Percentiles rank a stretch among this genome's conserved stretches.
These are phyloP conservation scores for Acleris sparsana DNA, from an alignment of 2,888 invertebrate species.

Conservation along the genomic window DNA sequence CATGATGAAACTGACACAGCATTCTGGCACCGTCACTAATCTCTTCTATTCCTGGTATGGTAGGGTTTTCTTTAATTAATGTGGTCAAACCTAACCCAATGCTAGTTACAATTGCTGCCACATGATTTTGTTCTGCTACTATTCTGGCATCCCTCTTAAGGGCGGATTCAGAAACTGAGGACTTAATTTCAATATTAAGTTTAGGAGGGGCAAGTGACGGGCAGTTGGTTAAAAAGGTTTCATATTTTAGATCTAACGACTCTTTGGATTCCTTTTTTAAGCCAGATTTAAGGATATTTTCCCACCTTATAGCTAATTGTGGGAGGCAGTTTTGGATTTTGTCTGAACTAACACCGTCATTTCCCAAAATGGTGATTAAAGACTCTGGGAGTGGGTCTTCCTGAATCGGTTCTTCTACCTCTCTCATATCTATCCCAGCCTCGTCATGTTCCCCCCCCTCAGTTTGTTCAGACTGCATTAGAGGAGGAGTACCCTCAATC, in stretches of 20 bases:
- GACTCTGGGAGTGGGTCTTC: not conserved
- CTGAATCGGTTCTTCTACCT: not conserved
- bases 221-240: not conserved
- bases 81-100: too few relatives aligned
- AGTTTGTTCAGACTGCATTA: too few relatives aligned
- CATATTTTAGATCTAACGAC: not conserved
- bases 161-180: not conserved
- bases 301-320: not conserved
- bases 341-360: not conserved
- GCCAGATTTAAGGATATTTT: not conserved
- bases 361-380: not conserved
- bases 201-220: not conserved
- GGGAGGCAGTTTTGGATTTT: not conserved
- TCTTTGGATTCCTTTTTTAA: not conserved
- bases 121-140: not conserved
- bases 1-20: not conserved
- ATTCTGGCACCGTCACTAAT: too few relatives aligned
- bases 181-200: conserved; percentile 1
- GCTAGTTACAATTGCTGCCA: too few relatives aligned
- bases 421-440: not conserved
- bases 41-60: too few relatives aligned
- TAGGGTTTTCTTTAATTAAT: too few relatives aligned
- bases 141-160: not conserved
- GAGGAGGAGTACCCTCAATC: too few relatives aligned
- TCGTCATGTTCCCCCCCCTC: not conserved